A percentile compares a stretch with the other conserved stretches of the same genome.
phyloP scores from a whole-genome alignment of 2,797 vertebrate genomes.

The Macrochelys suwanniensis region DNA sequence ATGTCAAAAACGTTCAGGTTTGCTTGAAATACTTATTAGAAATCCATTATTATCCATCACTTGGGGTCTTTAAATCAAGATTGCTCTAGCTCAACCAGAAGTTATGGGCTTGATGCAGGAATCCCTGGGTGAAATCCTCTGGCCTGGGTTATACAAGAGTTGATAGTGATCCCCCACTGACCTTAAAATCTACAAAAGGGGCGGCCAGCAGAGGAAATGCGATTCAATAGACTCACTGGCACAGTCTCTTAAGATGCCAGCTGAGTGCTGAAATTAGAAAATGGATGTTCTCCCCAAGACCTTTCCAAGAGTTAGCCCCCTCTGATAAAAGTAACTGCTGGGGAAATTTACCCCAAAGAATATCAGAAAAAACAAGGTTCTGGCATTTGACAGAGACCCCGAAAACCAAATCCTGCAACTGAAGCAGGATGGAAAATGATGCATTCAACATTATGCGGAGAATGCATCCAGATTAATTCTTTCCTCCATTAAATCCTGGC shows the following conservation, averaged over 20 bases:
- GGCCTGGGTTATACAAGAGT: conserved; percentile 45
- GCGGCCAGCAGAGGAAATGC: neutral
- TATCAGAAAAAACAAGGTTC: neutral
- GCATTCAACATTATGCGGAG: neutral
- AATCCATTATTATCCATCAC: neutral
- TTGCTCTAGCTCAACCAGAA: neutral
- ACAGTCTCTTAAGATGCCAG: neutral
- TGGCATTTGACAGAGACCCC: neutral
- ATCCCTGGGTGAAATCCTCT: conserved; percentile 43
- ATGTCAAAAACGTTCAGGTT: neutral
- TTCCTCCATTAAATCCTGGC: neutral
- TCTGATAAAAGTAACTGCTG: neutral
- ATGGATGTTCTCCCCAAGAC: conserved; percentile 18
- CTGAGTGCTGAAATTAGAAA: neutral
- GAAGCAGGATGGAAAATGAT: neutral
- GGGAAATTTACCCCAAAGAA: conserved; percentile 12
- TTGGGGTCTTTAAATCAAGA: neutral
- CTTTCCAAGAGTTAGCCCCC: neutral
- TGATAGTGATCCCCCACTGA: neutral
- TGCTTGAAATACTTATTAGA: neutral
- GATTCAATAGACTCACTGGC: neutral
- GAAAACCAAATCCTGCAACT: neutral
- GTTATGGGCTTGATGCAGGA: neutral
- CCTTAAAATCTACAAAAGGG: conserved; percentile 56
- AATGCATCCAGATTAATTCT: neutral